Evolutionary conservation across 2,888 invertebrate genomes (phyloP).

Genomic region (Opisthograptis luteolata): DNA sequence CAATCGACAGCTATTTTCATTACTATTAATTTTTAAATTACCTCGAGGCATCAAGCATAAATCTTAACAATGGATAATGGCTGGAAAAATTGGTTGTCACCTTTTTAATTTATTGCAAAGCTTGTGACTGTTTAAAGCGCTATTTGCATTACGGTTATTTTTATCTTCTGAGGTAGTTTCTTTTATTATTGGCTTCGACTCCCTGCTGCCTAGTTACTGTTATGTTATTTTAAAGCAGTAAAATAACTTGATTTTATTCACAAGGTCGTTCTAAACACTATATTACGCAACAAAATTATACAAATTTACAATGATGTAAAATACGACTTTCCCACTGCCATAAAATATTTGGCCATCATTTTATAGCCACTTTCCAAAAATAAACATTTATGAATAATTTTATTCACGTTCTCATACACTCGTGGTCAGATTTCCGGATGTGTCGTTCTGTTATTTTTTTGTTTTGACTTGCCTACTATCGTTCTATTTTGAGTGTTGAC

Average conservation of each 20-base stretch:
- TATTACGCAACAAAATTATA: slow-evolving; percentile 16
- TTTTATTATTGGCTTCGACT: not conserved
- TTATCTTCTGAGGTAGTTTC: not conserved
- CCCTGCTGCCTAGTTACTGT: slow-evolving; percentile 6
- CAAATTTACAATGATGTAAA: slow-evolving; percentile 34
- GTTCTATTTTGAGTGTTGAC: not conserved
- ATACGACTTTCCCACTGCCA: slow-evolving; percentile 31
- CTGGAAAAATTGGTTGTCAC: slow-evolving; percentile 40
- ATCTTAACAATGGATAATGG: slow-evolving; percentile 38
- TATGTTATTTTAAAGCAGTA: too few species aligned
- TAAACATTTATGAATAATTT: slow-evolving; percentile 25
- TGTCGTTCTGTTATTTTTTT: slow-evolving; percentile 2
- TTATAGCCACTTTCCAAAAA: slow-evolving; percentile 30
- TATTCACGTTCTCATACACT: slow-evolving; percentile 21
- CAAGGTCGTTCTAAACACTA: slow-evolving; percentile 24
- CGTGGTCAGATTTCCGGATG: slow-evolving; percentile 15
- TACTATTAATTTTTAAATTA: slow-evolving; percentile 40
- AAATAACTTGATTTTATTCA: slow-evolving; percentile 16
- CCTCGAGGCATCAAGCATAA: slow-evolving; percentile 32
- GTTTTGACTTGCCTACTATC: slow-evolving; percentile 6
- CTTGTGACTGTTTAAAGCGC: slow-evolving; percentile 7
- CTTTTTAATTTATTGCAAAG: slow-evolving; percentile 20
- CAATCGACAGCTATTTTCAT: slow-evolving; percentile 55
- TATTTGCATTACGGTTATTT: slow-evolving; percentile 8
- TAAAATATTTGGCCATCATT: slow-evolving; percentile 32